Conservation (phyloP, 2,888 invertebrate genomes). For the Lutraria lutraria region DNA sequence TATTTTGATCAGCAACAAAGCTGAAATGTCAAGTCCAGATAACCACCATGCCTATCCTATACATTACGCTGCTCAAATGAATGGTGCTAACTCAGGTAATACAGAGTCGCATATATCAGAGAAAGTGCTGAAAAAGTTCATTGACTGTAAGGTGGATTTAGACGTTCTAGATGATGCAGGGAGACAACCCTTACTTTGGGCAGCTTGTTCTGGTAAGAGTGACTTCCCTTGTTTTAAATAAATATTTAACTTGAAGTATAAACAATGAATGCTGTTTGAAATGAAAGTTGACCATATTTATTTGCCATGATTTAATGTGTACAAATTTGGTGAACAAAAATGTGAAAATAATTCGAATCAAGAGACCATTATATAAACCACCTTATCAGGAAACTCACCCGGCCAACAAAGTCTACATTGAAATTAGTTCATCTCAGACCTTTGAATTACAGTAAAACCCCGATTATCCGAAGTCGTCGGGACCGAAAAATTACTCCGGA, state of each 20-base stretch:
- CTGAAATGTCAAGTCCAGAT: conserved; percentile 95
- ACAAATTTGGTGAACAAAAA: too few species aligned
- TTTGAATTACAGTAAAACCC: too few species aligned
- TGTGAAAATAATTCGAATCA: too few species aligned
- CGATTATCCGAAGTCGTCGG: too few species aligned
- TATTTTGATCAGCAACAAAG: conserved; percentile 93
- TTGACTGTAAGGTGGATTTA: conserved; percentile 92
- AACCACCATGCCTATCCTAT: conserved; percentile 97
- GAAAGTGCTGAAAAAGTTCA: conserved; percentile 92
- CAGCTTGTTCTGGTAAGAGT: conserved; percentile 94
- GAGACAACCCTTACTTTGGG: conserved; percentile 98
- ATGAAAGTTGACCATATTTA: too few species aligned
- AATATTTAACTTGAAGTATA: too few species aligned
- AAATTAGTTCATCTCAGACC: too few species aligned
- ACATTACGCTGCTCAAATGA: conserved; percentile 99
- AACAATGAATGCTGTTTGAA: background rate
- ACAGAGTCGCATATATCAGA: conserved; percentile 88
- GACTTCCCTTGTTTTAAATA: background rate
- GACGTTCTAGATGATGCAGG: conserved; percentile 96
- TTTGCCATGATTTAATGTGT: too few species aligned
- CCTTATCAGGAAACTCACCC: too few species aligned
- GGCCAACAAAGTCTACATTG: too few species aligned
- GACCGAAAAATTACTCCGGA: too few species aligned
- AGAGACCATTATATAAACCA: too few species aligned
- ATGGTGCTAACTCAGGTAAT: conserved; percentile 90